Conservation (phyloP, 2,888 invertebrate genomes). For the Ametastegia equiseti region DNA sequence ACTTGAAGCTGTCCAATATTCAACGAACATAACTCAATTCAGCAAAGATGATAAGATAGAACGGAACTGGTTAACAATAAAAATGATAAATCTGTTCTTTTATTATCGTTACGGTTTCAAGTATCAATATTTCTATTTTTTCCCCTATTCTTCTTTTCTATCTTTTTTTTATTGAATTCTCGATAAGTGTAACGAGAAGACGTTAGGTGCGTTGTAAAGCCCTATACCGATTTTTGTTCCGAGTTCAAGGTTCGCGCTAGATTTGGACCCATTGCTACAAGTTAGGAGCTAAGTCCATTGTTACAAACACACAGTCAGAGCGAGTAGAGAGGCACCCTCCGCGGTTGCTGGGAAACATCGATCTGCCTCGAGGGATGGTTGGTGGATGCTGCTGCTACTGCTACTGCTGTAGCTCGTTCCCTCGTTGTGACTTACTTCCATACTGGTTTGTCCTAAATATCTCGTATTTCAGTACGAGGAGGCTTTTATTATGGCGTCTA, state of each 20-base stretch:
- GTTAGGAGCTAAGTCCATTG: constrained; percentile 69
- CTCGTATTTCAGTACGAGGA: constrained; percentile 58
- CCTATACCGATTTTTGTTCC: constrained; percentile 55
- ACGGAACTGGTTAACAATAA: neutral
- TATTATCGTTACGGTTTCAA: neutral
- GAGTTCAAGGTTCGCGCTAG: constrained; percentile 32
- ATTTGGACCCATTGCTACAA: constrained; percentile 60
- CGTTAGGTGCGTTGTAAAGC: constrained; percentile 52
- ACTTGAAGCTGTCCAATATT: neutral
- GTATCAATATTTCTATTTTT: neutral
- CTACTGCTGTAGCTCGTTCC: constrained; percentile 57
- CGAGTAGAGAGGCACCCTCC: constrained; percentile 68
- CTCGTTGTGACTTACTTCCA: constrained; percentile 61
- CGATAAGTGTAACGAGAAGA: constrained; percentile 52
- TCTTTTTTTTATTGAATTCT: constrained; percentile 18
- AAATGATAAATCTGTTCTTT: neutral
- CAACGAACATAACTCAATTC: neutral
- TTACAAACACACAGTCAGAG: constrained; percentile 71
- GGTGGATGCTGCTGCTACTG: constrained; percentile 66
- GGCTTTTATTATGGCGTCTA: neutral
- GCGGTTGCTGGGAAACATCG: constrained; percentile 75
- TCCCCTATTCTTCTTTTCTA: neutral
- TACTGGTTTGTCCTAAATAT: constrained; percentile 60
- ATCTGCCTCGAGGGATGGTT: constrained; percentile 66
- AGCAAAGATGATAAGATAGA: neutral